Base-by-base conservation (phyloP, 1,140 invertebrate genomes). In the Grapholita molesta region DNA sequence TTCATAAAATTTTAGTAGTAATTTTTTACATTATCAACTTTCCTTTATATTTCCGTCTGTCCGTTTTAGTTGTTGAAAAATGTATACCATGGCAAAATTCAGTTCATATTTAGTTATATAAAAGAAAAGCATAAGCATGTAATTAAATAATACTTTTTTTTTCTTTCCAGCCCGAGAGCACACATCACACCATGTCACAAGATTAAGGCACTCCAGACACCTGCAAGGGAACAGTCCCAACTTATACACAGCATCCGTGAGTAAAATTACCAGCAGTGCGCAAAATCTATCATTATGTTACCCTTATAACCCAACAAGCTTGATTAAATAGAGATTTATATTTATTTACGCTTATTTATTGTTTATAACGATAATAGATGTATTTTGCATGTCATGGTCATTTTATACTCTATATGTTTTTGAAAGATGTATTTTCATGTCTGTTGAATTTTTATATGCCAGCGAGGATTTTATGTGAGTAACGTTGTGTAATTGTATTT, bases 121-220 rank as follows among this genome's bases (percentile, higher is more conserved):
- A n/a, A n/a, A n/a, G n/a, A n/a, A n/a, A n/a, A n/a, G n/a, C n/a
- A n/a, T n/a, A n/a, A n/a, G n/a, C n/a, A n/a, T n/a, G n/a, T n/a
- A n/a, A n/a, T n/a, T n/a, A 2, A 18, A n/a, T 52, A 52, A 52
- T 18, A 38, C 6, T 68, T 42, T 67, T 71, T 76, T 83, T 80
- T 77, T 70, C 72, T 82, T 79, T 77, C 64, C 85, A 91, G 88
- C 77, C 38, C 81, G 88, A 53, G 87, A 91, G 23, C 78, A 88
- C 74, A 75, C 77, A 67, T 80, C 85, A 78, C 87, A 89, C 57
- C 87, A 89, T 72, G 79, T 89, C 38, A 90, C 88, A 9, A 85
- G 88, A 70, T 85, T 91, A 83, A 78, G 89, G 32, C 89, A 91
- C 69, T 91, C 88, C 3, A 82, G 89, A 66, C 89, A 91, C 35